Conservation (phyloP, 1,140 invertebrate species). For the Hypothenemus hampei region DNA sequence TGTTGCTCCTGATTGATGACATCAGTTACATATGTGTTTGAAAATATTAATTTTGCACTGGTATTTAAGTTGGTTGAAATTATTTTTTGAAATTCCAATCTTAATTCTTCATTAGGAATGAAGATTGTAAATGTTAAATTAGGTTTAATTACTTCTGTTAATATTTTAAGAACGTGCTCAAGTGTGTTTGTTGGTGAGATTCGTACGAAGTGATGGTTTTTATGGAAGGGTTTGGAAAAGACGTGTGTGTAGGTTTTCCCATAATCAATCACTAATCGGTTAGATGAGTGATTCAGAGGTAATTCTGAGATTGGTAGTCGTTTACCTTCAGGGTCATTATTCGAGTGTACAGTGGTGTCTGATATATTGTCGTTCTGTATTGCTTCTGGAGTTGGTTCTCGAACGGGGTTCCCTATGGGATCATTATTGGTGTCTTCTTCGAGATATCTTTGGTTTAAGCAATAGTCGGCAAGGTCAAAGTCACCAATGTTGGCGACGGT, state of each 20-base stretch:
- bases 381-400: too few species aligned
- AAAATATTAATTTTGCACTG: too few species aligned
- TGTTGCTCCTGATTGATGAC: slow-evolving; percentile 7
- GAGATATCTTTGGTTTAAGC: background rate
- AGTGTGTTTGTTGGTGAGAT: background rate
- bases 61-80: background rate
- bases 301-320: slow-evolving; percentile 6
- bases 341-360: slow-evolving; percentile 3
- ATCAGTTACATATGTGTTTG: background rate
- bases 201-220: slow-evolving; percentile 7
- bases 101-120: slow-evolving; percentile 7
- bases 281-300: slow-evolving; percentile 8
- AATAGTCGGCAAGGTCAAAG: background rate
- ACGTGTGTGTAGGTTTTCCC: background rate
- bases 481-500: slow-evolving; percentile 3
- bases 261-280: slow-evolving; percentile 5
- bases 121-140: slow-evolving; percentile 7
- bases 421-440: too few species aligned
- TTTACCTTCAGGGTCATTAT: slow-evolving; percentile 8
- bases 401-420: too few species aligned
- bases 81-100: slow-evolving; percentile 11
- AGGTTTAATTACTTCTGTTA: slow-evolving; percentile 14
- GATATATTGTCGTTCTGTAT: slow-evolving; percentile 1
- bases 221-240: slow-evolving; percentile 5
- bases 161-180: background rate